Evolutionary conservation across 2,113 vertebrate species (phyloP).

Genomic region (Electrona antarctica): DNA sequence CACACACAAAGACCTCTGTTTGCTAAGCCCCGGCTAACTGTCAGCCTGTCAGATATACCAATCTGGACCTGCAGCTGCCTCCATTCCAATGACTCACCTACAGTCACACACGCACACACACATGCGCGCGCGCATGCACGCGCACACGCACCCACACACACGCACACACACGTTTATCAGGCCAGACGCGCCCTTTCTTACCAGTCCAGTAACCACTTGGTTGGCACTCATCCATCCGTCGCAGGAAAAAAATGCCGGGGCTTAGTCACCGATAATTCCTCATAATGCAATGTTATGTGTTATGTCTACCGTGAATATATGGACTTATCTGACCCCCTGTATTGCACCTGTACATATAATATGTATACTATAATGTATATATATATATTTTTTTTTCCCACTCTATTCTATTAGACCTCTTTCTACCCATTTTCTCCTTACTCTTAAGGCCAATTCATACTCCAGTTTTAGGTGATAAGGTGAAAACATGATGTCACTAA

Average conservation of each 20-base stretch:
- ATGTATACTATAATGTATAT: too few species aligned
- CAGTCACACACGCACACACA: too few species aligned
- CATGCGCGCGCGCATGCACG: constrained; percentile 9
- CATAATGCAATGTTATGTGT: background rate
- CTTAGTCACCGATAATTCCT: constrained; percentile 24
- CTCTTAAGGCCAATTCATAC: too few species aligned
- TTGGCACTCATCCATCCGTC: constrained; percentile 53
- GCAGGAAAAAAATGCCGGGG: constrained; percentile 45
- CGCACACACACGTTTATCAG: constrained; percentile 34
- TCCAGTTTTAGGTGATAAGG: too few species aligned
- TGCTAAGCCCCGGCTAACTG: constrained; percentile 60
- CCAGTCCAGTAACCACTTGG: too few species aligned
- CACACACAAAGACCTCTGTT: constrained; percentile 38
- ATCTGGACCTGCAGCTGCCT: constrained; percentile 72
- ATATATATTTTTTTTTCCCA: too few species aligned
- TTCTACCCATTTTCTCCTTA: too few species aligned
- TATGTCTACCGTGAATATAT: too few species aligned
- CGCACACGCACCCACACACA: constrained; percentile 50
- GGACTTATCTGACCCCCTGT: too few species aligned
- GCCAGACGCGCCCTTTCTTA: constrained; percentile 47
- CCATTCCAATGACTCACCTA: constrained; percentile 16
- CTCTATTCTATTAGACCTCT: too few species aligned
- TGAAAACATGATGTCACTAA: too few species aligned
- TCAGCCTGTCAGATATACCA: constrained; percentile 56
- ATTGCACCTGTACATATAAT: too few species aligned